Base-by-base conservation (phyloP, 2,113 vertebrate species). In the Microcebus griseorufus region DNA sequence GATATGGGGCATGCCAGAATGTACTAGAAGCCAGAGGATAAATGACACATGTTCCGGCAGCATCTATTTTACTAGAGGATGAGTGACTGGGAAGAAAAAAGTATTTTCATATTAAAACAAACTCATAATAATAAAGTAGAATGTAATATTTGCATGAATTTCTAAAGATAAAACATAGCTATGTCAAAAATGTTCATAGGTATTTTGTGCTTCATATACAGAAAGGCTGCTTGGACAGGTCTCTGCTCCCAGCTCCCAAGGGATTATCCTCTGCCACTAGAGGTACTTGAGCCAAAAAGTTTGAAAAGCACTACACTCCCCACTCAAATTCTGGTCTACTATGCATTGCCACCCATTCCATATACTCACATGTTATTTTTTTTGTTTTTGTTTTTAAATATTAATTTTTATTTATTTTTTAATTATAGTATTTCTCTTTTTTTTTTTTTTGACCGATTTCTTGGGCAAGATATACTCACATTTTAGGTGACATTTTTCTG, bases 81-180 rank as follows among this genome's bases (percentile, higher is more conserved):
- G 75, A n/a, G 27, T 29, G 8, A 58, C 4, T 42, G n/a, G 32
- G 60, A 37, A 48, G 25, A 37, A 94, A 76, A 90, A 91, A 83
- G 32, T 69, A 92, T 27, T 79, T 90, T 93, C 67, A 70, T 17
- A 22, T 89, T 93, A 79, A 73, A 95, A 82, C 32, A 87, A 93
- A 96, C n/a, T 87, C 48, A 79, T 2, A 88, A 83, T 67, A 96
- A 93, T 25, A 93, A 89, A 79, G 69, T 7, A 92, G 72, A 81
- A 97, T 62, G 51, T 23, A 83, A 82, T 37, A 81, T 53, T 72
- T 86, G 62, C 62, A 88, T 29, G 23, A 70, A 51, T 97, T 88
- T 96, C 94, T 90, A 73, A 88, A 93, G 60, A 51, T 84, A 88
- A 95, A 97, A 73, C 37, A 94, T 8, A 75, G 23, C 4, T 48